These are phyloP conservation scores for Molanna angustata DNA, from an alignment of 2,888 invertebrate genomes.

Conservation along the genomic window DNA sequence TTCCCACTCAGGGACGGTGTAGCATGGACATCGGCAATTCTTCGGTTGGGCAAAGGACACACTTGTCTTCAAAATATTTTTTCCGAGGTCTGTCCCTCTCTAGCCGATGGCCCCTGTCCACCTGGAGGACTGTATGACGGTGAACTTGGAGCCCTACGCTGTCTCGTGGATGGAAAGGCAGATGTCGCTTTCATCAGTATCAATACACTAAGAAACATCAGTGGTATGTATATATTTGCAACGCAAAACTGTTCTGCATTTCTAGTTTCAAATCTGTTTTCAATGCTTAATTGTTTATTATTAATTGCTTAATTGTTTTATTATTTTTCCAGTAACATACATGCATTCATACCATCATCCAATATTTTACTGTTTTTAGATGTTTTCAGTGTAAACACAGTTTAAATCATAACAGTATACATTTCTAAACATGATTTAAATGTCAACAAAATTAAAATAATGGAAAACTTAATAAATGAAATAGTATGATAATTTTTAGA, in stretches of 20 bases:
- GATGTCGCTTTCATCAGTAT: constrained; percentile 79
- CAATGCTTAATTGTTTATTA: no score
- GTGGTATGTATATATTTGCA: constrained; percentile 44
- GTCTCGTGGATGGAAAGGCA: constrained; percentile 63
- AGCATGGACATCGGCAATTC: constrained; percentile 60
- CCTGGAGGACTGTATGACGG: constrained; percentile 49
- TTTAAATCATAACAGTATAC: no score
- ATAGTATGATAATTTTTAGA: no score
- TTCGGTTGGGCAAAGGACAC: constrained; percentile 32
- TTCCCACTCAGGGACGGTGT: constrained; percentile 78
- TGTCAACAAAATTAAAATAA: no score
- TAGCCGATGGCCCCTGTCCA: constrained; percentile 68
- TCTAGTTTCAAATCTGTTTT: not conserved
- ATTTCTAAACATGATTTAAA: no score
- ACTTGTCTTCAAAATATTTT: constrained; percentile 27
- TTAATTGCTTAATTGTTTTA: no score
- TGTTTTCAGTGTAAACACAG: no score
- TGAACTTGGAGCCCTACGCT: constrained; percentile 63
- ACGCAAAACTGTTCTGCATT: not conserved
- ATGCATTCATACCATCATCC: no score
- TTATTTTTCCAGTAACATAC: no score
- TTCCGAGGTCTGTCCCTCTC: constrained; percentile 49
- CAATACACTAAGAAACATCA: constrained; percentile 58
- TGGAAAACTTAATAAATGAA: no score
- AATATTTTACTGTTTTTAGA: no score